These are phyloP conservation scores for Anticlea derivata DNA, from an alignment of 2,888 invertebrate species.

Conservation along the genomic window DNA sequence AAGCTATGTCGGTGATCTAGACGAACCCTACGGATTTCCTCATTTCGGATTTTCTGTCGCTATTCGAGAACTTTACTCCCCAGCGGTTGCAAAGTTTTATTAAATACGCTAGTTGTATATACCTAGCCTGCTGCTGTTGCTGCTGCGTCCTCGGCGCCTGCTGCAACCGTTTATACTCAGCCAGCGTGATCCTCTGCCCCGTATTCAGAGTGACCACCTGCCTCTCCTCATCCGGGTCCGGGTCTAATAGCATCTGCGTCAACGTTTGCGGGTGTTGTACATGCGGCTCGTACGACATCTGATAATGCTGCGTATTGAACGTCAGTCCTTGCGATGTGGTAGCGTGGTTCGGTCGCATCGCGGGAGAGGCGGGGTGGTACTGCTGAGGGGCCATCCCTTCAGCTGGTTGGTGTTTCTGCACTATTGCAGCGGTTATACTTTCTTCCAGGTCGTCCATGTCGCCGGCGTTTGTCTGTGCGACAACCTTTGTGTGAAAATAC, in stretches of 20 bases:
- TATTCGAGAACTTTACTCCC: too few species aligned
- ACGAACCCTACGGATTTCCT: too few species aligned
- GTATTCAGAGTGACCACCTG: conserved; percentile 68
- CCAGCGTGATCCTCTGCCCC: conserved; percentile 74
- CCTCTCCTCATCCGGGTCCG: conserved; percentile 69
- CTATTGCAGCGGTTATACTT: conserved; percentile 79
- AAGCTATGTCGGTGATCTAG: too few species aligned
- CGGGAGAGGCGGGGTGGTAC: conserved; percentile 58
- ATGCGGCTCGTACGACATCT: conserved; percentile 55
- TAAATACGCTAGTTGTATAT: conserved; percentile 2
- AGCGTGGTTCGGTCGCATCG: conserved; percentile 50
- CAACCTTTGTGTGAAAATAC: conserved; percentile 48
- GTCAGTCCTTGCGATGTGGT: conserved; percentile 44
- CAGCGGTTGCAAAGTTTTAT: too few species aligned
- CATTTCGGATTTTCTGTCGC: too few species aligned
- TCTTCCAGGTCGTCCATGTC: conserved; percentile 82
- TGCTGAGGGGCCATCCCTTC: conserved; percentile 52
- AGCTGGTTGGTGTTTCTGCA: conserved; percentile 62
- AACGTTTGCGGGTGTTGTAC: conserved; percentile 57
- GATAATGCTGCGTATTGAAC: conserved; percentile 59
- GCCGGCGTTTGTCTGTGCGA: conserved; percentile 73
- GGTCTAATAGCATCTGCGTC: conserved; percentile 64
- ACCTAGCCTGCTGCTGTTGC: conserved; percentile 62
- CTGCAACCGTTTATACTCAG: conserved; percentile 72
- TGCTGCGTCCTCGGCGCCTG: conserved; percentile 57